Percentiles rank a stretch among this genome's conserved stretches.
Evolutionary conservation across 2,113 vertebrate genomes (phyloP).

Genomic region (Serilophus lunatus): DNA sequence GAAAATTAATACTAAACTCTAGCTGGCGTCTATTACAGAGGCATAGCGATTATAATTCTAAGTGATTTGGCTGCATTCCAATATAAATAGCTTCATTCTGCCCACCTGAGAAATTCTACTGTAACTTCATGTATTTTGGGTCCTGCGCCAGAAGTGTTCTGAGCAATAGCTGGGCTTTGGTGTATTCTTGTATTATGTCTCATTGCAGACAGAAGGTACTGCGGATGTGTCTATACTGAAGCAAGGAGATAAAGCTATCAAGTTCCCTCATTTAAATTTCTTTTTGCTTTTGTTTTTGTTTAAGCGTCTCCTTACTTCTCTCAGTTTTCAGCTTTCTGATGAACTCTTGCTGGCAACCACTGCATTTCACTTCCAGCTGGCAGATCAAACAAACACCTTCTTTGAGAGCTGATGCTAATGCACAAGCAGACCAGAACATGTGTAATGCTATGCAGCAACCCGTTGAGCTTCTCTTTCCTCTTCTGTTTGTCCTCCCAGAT

Average conservation of each 20-base stretch:
- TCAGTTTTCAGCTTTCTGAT: slow-evolving; percentile 19
- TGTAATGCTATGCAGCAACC: background rate
- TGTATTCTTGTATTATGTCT: background rate
- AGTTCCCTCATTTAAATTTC: background rate
- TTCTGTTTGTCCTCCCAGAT: background rate
- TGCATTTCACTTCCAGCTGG: background rate
- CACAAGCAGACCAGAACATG: background rate
- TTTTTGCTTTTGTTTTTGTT: background rate
- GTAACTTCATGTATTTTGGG: background rate
- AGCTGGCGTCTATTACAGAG: background rate
- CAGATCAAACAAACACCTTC: background rate
- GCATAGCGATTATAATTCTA: background rate
- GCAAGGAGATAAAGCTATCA: background rate
- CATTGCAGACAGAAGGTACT: background rate
- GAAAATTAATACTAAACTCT: background rate
- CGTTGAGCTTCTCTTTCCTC: background rate
- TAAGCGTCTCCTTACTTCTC: background rate
- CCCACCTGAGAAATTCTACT: background rate
- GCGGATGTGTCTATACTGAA: background rate
- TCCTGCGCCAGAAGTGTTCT: background rate
- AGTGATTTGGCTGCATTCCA: background rate
- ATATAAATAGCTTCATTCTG: background rate
- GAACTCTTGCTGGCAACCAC: background rate
- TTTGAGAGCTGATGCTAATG: background rate
- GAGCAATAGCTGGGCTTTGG: background rate